A percentile compares a stretch with the other conserved stretches of the same genome.
Conservation (phyloP, 2,888 invertebrate genomes). For the Acronicta aceris region DNA sequence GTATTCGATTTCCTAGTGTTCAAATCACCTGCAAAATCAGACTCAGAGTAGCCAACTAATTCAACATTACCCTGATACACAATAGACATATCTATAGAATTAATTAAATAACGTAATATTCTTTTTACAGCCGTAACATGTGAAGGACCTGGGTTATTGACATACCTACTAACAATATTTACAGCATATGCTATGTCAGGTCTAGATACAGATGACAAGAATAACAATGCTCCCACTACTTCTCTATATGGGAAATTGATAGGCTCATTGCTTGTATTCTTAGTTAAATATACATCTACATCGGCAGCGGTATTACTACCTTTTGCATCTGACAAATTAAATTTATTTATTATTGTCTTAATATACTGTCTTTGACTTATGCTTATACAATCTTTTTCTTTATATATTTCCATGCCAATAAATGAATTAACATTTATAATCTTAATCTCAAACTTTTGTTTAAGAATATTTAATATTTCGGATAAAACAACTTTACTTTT, state of each 20-base stretch:
- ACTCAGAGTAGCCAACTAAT: constrained; percentile 10
- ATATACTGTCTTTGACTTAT: constrained; percentile 46
- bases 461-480: constrained; percentile 35
- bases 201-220: constrained; percentile 12
- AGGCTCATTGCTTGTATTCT: background rate
- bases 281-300: constrained; percentile 14
- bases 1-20: constrained; percentile 11
- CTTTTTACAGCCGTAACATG: constrained; percentile 18
- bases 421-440: constrained; percentile 43
- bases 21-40: constrained; percentile 16
- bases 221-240: constrained; percentile 9
- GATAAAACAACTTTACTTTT: constrained; percentile 22
- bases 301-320: constrained; percentile 31
- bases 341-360: constrained; percentile 50
- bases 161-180: constrained; percentile 13
- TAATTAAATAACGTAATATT: constrained; percentile 12
- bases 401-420: constrained; percentile 53
- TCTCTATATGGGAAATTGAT: constrained; percentile 15
- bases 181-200: constrained; percentile 15
- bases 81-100: constrained; percentile 5
- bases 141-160: constrained; percentile 7
- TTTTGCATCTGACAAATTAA: constrained; percentile 49
- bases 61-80: constrained; percentile 2
- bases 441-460: constrained; percentile 53
- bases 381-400: constrained; percentile 31